Percentiles rank a stretch among this genome's conserved stretches.
Conservation (phyloP, 2,888 invertebrate species). For the Hoplodrina ambigua region DNA sequence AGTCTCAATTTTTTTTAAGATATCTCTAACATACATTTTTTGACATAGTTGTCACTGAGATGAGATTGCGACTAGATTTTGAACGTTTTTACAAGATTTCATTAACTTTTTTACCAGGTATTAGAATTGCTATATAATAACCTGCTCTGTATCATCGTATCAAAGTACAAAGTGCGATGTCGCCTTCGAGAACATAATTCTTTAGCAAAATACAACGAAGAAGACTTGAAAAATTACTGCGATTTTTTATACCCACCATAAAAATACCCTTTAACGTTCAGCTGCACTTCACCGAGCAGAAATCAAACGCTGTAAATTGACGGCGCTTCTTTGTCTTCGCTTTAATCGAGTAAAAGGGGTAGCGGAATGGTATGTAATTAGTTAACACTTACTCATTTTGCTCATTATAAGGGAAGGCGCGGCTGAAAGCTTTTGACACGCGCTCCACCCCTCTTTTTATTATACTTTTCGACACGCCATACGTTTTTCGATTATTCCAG, state of each 20-base stretch:
- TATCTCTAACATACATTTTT: too few species aligned
- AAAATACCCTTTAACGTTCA: conserved; percentile 21
- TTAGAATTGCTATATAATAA: too few species aligned
- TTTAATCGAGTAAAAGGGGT: conserved; percentile 55
- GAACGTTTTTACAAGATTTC: too few species aligned
- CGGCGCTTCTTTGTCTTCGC: conserved; percentile 42
- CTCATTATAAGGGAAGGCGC: conserved; percentile 42
- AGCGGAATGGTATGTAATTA: conserved; percentile 59
- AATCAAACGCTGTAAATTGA: conserved; percentile 45
- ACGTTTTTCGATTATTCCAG: neutral
- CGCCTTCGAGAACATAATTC: too few species aligned
- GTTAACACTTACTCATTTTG: conserved; percentile 61
- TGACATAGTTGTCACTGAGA: too few species aligned
- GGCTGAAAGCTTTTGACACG: conserved; percentile 54
- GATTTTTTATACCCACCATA: neutral
- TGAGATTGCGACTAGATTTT: too few species aligned
- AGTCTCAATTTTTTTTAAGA: too few species aligned
- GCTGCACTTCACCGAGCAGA: conserved; percentile 24
- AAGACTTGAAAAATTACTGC: neutral
- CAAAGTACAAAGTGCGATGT: too few species aligned
- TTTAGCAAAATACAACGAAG: neutral
- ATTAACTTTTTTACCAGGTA: too few species aligned
- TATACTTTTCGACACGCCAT: conserved; percentile 30
- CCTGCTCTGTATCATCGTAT: too few species aligned
- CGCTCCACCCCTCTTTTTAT: conserved; percentile 22